Conservation (phyloP, 2,888 invertebrate species). For the Notodonta ziczac region DNA sequence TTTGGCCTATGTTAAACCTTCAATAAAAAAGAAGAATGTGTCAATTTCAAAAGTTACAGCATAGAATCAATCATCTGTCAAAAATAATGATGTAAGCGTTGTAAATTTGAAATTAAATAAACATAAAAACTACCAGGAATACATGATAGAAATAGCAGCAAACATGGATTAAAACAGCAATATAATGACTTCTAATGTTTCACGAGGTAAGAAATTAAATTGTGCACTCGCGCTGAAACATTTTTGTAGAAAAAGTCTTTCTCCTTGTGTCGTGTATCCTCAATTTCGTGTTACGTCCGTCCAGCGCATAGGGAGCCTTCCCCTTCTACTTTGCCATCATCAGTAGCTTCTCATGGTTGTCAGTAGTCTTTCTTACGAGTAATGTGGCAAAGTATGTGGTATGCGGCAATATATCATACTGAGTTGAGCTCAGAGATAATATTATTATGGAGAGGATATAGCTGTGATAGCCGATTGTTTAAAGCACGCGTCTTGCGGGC, state of each 20-base stretch:
- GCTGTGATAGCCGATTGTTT: too few relatives aligned
- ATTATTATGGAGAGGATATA: too few relatives aligned
- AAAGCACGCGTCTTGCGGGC: too few relatives aligned
- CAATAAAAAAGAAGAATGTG: slow-evolving; percentile 24
- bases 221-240: not conserved
- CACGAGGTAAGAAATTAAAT: not conserved
- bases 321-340: too few relatives aligned
- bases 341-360: too few relatives aligned
- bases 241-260: not conserved
- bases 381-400: too few relatives aligned
- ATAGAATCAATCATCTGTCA: not conserved
- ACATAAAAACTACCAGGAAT: slow-evolving; percentile 5
- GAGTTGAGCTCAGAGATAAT: too few relatives aligned
- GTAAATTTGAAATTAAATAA: not conserved
- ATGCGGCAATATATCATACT: too few relatives aligned
- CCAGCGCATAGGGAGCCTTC: too few relatives aligned
- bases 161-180: not conserved
- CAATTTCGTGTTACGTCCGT: too few relatives aligned
- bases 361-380: too few relatives aligned
- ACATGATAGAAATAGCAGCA: not conserved
- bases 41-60: slow-evolving; percentile 20
- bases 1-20: not conserved
- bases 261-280: too few relatives aligned
- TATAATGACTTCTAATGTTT: not conserved
- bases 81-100: not conserved